These are phyloP conservation scores for Zoanthus solanderi DNA, from an alignment of 92 coral and sea anemone genomes.

Conservation along the genomic window DNA sequence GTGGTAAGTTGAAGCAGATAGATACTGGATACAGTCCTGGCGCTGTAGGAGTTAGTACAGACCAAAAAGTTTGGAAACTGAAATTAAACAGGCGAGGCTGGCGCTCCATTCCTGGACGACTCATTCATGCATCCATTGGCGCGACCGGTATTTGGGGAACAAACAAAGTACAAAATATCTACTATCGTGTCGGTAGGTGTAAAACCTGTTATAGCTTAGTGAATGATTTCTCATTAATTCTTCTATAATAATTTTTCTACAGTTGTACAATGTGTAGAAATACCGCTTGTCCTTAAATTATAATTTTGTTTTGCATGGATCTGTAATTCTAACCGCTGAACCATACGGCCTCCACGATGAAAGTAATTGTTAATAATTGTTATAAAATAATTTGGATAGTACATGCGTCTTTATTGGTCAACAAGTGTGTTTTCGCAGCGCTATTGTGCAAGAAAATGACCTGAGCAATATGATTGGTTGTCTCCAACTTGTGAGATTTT, in stretches of 20 bases:
- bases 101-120: slow-evolving; percentile 27
- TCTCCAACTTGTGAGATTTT: no score
- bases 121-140: slow-evolving; percentile 31
- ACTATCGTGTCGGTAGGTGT: slow-evolving; percentile 36
- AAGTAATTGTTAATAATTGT: no score
- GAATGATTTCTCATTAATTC: not conserved
- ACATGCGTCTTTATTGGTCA: no score
- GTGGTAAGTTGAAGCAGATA: slow-evolving; percentile 21
- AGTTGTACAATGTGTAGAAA: no score
- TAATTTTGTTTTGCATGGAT: no score
- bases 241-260: not conserved
- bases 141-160: slow-evolving; percentile 38
- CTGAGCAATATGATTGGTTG: no score
- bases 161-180: slow-evolving; percentile 22
- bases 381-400: no score
- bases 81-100: slow-evolving; percentile 21
- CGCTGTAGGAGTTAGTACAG: slow-evolving; percentile 11
- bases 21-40: slow-evolving; percentile 36
- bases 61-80: slow-evolving; percentile 38
- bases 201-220: not conserved
- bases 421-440: no score
- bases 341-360: no score
- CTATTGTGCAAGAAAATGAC: no score
- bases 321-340: no score
- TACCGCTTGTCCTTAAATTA: no score